These are phyloP conservation scores for Sinocyclocheilus maitianheensis DNA, from an alignment of 2,113 vertebrate genomes.

Conservation along the genomic window DNA sequence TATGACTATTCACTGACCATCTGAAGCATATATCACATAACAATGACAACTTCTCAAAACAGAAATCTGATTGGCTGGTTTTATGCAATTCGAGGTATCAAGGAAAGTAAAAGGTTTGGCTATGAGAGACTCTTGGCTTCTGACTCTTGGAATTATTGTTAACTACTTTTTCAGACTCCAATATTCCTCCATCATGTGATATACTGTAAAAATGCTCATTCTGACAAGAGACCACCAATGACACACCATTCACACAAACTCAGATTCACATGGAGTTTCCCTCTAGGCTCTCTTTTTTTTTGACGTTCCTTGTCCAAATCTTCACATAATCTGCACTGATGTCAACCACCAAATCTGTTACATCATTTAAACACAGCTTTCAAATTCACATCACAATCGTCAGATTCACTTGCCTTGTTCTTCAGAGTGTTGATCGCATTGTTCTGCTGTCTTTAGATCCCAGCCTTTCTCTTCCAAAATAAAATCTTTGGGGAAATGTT, in stretches of 20 bases:
- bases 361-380: slow-evolving; percentile 10
- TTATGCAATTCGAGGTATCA: not conserved
- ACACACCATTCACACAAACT: not conserved
- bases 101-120: not conserved
- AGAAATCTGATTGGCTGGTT: not conserved
- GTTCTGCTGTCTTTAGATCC: slow-evolving; percentile 4
- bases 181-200: not conserved
- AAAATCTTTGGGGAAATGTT: slow-evolving; percentile 24
- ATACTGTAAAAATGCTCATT: not conserved
- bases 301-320: not conserved
- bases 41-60: not conserved
- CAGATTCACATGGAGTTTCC: not conserved
- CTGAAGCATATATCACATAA: not conserved
- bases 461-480: slow-evolving; percentile 7
- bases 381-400: slow-evolving; percentile 11
- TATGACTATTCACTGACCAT: not conserved
- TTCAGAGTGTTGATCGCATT: slow-evolving; percentile 13
- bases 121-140: not conserved
- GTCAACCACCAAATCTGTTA: slow-evolving; percentile 4
- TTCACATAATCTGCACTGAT: slow-evolving; percentile 8
- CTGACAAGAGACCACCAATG: not conserved
- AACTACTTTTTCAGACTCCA: not conserved
- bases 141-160: not conserved
- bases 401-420: slow-evolving; percentile 13
- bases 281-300: not conserved